Evolutionary conservation across 1,140 invertebrate genomes (phyloP).

Genomic region (Drosophila kanapiae): DNA sequence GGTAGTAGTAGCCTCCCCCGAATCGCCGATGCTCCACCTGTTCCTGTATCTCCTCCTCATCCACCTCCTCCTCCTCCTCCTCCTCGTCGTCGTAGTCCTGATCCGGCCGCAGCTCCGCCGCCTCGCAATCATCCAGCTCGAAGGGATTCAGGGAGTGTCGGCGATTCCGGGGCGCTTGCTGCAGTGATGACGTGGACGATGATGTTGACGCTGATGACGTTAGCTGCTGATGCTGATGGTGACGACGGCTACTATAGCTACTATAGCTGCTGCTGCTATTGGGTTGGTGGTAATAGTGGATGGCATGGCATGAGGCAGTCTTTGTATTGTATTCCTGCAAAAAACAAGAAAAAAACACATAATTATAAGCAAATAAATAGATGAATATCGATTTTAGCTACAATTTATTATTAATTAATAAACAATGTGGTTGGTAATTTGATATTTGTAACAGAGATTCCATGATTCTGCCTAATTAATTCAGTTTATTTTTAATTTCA

Average conservation of each 20-base stretch:
- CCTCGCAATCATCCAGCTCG: conserved; percentile 17
- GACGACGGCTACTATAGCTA: conserved; percentile 33
- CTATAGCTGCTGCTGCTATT: conserved; percentile 40
- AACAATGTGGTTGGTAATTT: neutral
- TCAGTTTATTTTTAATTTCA: neutral
- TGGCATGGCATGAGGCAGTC: conserved; percentile 85
- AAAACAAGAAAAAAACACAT: no score
- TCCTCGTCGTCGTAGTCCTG: conserved; percentile 11
- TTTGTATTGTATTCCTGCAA: conserved; percentile 82
- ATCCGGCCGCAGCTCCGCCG: neutral
- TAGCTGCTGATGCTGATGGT: conserved; percentile 41
- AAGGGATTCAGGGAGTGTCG: conserved; percentile 36
- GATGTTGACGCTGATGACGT: conserved; percentile 38
- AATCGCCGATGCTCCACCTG: conserved; percentile 10
- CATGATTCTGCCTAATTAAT: neutral
- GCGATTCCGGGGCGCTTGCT: conserved; percentile 12
- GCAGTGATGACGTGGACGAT: conserved; percentile 45
- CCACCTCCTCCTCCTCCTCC: neutral
- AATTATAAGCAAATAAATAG: no score
- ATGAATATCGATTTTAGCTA: no score
- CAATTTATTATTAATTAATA: neutral
- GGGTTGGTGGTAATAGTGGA: conserved; percentile 78
- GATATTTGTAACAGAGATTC: neutral
- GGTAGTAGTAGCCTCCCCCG: conserved; percentile 17
- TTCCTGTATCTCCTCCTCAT: conserved; percentile 1